Evolutionary conservation across 2,797 vertebrate genomes (phyloP).

Genomic region (Staurois parvus): DNA sequence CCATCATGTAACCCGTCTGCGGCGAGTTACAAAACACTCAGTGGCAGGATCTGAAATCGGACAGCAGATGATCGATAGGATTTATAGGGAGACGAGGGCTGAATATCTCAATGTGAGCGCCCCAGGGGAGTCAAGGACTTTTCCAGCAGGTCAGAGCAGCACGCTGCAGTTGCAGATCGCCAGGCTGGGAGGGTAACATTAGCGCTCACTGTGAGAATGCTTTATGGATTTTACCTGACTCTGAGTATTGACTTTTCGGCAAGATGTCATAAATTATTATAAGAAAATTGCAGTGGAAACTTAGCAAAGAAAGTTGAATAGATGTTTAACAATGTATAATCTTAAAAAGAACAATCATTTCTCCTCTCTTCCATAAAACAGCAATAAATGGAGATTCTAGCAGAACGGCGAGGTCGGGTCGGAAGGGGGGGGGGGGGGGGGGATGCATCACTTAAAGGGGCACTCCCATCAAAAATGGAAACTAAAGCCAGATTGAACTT

Average conservation of each 20-base stretch:
- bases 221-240: slow-evolving; percentile 46
- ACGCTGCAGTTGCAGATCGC: background rate
- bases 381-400: slow-evolving; percentile 17
- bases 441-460: too few relatives aligned
- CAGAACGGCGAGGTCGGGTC: background rate
- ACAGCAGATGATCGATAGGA: background rate
- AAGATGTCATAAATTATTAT: slow-evolving; percentile 38
- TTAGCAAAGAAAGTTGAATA: slow-evolving; percentile 3
- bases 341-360: slow-evolving; percentile 3
- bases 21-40: background rate
- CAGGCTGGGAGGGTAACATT: slow-evolving; percentile 27
- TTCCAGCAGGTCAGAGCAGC: background rate
- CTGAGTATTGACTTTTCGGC: slow-evolving; percentile 27
- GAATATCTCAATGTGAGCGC: slow-evolving; percentile 1
- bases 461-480: too few relatives aligned
- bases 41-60: background rate
- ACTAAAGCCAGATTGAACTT: too few relatives aligned
- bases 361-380: slow-evolving; percentile 15
- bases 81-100: background rate
- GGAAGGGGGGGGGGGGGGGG: too few relatives aligned
- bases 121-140: background rate
- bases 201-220: slow-evolving; percentile 4
- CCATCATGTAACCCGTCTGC: background rate
- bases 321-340: slow-evolving; percentile 34
- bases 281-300: slow-evolving; percentile 31